These are phyloP conservation scores for Oncorhynchus keta DNA, from an alignment of 2,113 vertebrate genomes.

Conservation along the genomic window DNA sequence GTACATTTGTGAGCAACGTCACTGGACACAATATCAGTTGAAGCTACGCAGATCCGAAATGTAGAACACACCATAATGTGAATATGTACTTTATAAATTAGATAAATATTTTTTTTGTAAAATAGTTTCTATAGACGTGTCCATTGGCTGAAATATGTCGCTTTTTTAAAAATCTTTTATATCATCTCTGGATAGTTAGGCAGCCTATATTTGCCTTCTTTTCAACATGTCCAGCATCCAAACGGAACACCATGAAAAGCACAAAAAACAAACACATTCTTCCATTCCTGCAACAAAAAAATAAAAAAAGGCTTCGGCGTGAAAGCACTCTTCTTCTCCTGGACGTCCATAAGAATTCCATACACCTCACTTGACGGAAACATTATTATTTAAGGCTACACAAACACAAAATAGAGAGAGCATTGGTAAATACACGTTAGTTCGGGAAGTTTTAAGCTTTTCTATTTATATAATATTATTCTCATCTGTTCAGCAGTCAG, in stretches of 20 bases:
- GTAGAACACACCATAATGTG: conserved; percentile 78
- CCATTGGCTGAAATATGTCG: conserved; percentile 66
- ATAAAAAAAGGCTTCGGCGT: conserved; percentile 76
- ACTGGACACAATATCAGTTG: conserved; percentile 82
- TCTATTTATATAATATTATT: conserved; percentile 59
- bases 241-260: conserved; percentile 85
- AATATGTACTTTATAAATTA: conserved; percentile 77
- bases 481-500: conserved; percentile 65
- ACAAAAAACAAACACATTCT: conserved; percentile 80
- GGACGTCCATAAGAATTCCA: conserved; percentile 80
- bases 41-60: conserved; percentile 80
- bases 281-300: conserved; percentile 83
- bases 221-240: conserved; percentile 81
- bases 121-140: conserved; percentile 66
- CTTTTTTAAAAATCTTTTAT: conserved; percentile 58
- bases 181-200: conserved; percentile 65
- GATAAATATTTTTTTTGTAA: conserved; percentile 60
- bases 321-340: conserved; percentile 60
- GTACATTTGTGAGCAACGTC: conserved; percentile 81
- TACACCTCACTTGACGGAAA: conserved; percentile 81
- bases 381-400: conserved; percentile 87
- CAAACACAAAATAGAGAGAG: conserved; percentile 86
- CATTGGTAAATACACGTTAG: conserved; percentile 74
- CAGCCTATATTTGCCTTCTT: conserved; percentile 70
- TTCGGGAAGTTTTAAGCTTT: conserved; percentile 63